Base-by-base conservation (phyloP, 2,888 invertebrate genomes). In the Caenorhabditis sp. region DNA sequence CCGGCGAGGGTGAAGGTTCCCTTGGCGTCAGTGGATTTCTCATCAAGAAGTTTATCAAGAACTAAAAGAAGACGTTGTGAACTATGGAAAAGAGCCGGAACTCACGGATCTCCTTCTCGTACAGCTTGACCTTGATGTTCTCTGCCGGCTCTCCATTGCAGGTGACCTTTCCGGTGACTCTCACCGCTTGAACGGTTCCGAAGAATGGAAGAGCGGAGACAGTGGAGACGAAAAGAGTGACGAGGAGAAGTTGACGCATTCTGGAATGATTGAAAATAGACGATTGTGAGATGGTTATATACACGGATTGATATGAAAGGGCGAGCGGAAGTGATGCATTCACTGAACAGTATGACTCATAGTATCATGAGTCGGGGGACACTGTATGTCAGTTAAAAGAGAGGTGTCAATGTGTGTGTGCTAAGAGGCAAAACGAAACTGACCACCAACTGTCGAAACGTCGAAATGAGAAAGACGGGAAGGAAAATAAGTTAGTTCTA, bases 71-170 rank as follows among this genome's bases (percentile, higher is more conserved):
- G 5, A 9, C 5, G 30, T 7, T 30, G 30, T 7, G 30, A 9
- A 30, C 2, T 9, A 13, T 13, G 35, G 9, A 9, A 2, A 13
- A 35, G 9, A 9, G 11, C 26, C 6, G n/a, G 1, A 62, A 55
- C 66, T 61, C 46, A 79, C 81, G 46, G 35, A 85, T 73, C 72
- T 87, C 87, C 39, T 78, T 83, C 50, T 86, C 87, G 65, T 86
- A 87, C 39, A 87, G 68, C 75, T 87, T 87, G 20, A 86, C 83
- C 61, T 87, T 86, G 41, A 85, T 81, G 53, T 85, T 85, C 43
- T 81, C 84, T 20, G 85, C 83, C n/a, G 85, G 83, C 41, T 68
- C 46, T 59, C 85, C 86, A 66, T 86, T 85, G 55, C 86, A 87
- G 41, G 78, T 81, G 11, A 87, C 77, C 15, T 79, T 68, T 63